phyloP scores from a whole-genome alignment of 1,140 invertebrate species.

The Drosophila lacertosa region DNA sequence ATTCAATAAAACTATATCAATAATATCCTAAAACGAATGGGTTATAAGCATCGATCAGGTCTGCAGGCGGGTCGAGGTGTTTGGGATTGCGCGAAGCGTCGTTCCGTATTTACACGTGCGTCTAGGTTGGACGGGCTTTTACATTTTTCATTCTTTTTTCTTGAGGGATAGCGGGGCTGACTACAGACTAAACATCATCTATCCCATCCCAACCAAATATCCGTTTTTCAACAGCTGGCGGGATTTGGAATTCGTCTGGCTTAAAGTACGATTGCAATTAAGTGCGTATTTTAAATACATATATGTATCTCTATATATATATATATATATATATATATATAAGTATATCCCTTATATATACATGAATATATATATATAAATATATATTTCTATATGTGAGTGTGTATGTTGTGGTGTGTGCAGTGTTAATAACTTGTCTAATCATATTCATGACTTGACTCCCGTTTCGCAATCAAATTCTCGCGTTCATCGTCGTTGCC shows the following conservation, averaged over 20 bases:
- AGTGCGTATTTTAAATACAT: constrained; percentile 13
- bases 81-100: not conserved
- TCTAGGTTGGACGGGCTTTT: constrained; percentile 24
- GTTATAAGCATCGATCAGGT: constrained; percentile 11
- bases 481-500: constrained; percentile 88
- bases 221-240: constrained; percentile 8
- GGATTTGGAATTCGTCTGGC: constrained; percentile 21
- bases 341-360: constrained; percentile 23
- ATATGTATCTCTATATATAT: constrained; percentile 39
- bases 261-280: constrained; percentile 44
- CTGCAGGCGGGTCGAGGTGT: constrained; percentile 1
- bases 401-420: not conserved
- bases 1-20: constrained; percentile 66
- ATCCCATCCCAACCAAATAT: constrained; percentile 2
- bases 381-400: constrained; percentile 9
- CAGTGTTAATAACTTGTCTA: constrained; percentile 75
- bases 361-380: constrained; percentile 20
- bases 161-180: not conserved
- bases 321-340: constrained; percentile 14
- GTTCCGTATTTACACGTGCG: constrained; percentile 38
- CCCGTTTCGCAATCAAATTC: constrained; percentile 87
- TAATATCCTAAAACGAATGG: constrained; percentile 44
- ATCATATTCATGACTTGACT: constrained; percentile 90
- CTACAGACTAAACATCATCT: constrained; percentile 35
- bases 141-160: not conserved